Percentiles rank a stretch among this genome's conserved stretches.
Conservation (phyloP, 2,888 invertebrate species). For the Ischnura elegans region DNA sequence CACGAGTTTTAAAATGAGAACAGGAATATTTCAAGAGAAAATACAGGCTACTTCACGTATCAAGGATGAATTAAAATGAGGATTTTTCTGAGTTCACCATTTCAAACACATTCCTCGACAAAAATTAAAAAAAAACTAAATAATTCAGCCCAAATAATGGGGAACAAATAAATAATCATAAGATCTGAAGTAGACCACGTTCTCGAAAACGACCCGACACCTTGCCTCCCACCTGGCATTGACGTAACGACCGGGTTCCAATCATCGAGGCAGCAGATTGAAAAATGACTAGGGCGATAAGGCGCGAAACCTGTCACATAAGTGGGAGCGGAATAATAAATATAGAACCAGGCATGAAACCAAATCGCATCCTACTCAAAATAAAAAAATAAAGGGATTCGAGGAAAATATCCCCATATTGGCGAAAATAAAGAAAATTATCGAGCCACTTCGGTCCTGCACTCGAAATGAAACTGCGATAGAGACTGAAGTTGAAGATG, state of each 20-base stretch:
- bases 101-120: background rate
- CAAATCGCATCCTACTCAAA: background rate
- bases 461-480: background rate
- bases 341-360: background rate
- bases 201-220: background rate
- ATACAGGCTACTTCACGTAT: too few species aligned
- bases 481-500: background rate
- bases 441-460: background rate
- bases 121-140: background rate
- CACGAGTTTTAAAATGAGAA: too few species aligned
- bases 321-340: background rate
- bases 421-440: background rate
- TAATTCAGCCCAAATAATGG: background rate
- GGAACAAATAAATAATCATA: background rate
- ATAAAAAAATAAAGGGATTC: too few species aligned
- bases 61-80: background rate
- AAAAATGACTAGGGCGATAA: background rate
- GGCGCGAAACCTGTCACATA: background rate
- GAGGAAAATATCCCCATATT: background rate
- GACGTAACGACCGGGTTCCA: background rate
- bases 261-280: background rate
- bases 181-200: background rate
- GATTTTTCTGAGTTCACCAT: too few species aligned
- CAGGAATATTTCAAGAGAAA: background rate
- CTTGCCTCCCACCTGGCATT: background rate